Base-by-base conservation (phyloP, 2,797 vertebrate genomes). In the Presbytis comata region DNA sequence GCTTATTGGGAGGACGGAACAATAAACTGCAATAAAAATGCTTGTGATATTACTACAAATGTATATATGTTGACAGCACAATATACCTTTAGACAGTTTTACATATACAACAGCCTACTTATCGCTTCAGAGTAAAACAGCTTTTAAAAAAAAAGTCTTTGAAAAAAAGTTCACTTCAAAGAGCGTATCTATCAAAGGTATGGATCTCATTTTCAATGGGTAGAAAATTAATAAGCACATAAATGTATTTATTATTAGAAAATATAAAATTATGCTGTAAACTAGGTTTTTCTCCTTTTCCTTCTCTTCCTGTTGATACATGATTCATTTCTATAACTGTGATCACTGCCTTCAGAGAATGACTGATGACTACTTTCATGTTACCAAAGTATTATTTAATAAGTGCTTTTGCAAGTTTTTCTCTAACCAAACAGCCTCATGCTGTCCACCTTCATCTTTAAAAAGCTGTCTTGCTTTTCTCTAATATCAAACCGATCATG, bases 11-110 rank as follows among this genome's bases (percentile, higher is more conserved):
- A 97, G 96, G 91, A 75, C 8, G 0, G 78, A 96, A 98, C 64
- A 94, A 95, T 85, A 96, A 96, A 89, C 81, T 96, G 53, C 16
- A 96, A 95, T 94, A 97, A 95, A 98, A 97, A 93, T 92, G 61
- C 83, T 93, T 97, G 79, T 81, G 95, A 81, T 95, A 93, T 96
- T 95, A 84, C 81, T 96, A 75, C 90, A 59, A 91, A 89, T 75
- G 79, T 89, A 82, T n/a, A 48, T 70, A 97, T 82, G 85, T 94
- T 89, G 88, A 96, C 93, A 97, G 75, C 59, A 93, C 89, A 61
- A 39, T 93, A 39, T 84, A 90, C 84, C 39, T 93, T 74, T 92
- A 93, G 91, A 91, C 44, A 50, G 16, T 74, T 84, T 55, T 93
- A 87, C 70, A 44, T 80, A 57, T 26, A n/a, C 75, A 78, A 41